Base-by-base conservation (phyloP, 2,797 vertebrate genomes). In the Chloroceryle inda region DNA sequence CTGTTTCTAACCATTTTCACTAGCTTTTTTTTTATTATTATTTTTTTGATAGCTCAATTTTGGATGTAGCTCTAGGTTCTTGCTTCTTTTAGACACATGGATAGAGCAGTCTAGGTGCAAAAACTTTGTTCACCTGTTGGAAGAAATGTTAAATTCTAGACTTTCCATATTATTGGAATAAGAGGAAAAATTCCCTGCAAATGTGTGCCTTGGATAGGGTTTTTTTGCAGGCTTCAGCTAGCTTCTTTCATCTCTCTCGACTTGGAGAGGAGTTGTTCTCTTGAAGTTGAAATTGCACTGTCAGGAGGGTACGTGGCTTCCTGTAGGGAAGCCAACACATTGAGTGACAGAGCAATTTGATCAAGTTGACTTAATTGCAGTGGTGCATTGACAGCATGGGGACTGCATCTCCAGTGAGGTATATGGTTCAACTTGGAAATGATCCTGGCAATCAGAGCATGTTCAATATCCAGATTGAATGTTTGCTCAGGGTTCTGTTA, bases 11-110 rank as follows among this genome's bases (percentile, higher is more conserved):
- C 3, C 2, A 1, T 17, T 77, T 47, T 7, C 29, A 6, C 8
- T 37, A 1, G 1, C 2, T 40, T 4, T 16, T 18, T 50, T 50
- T 14, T 11, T 12, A 24, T 45, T 45, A 21, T 5, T 21, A 20
- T 45, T 45, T 38, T 38, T 35, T 38, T 40, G 9, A 14, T 58
- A 5, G 11, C 11, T 82, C 5, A 4, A 8, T 18, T 85, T 16
- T 38, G 5, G 37, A 5, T 23, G 8, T 2, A 31, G 8, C 22
- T 75, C 44, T 26, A 29, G 18, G 13, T 26, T 81, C 38, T n/a
- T 26, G 2, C 13, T 61, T 8, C 2, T 49, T 27, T 5, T 16
- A 10, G 17, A 5, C 4, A 3, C 0, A 0, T 10, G 5, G 17
- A 1, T 7, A 9, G 9, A 6, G 26, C 15, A n/a, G 2, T 0